Evolutionary conservation across 2,888 invertebrate genomes (phyloP).

Genomic region (Julus scanicus): DNA sequence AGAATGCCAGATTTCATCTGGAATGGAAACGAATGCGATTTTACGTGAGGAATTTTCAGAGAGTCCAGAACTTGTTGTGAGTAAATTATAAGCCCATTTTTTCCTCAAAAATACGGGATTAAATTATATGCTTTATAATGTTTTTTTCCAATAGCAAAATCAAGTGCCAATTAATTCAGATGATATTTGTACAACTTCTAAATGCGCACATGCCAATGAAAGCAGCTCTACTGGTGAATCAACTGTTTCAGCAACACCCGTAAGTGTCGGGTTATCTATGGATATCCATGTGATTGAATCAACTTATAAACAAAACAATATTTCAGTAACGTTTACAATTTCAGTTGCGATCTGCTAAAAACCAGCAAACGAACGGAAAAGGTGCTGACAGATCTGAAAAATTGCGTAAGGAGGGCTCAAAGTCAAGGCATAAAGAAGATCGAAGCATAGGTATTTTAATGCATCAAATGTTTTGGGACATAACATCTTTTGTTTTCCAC

Average conservation of each 20-base stretch:
- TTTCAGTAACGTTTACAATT: neutral
- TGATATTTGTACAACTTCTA: neutral
- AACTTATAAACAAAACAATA: neutral
- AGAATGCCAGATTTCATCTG: neutral
- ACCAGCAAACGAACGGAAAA: neutral
- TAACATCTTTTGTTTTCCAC: neutral
- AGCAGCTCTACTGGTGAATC: neutral
- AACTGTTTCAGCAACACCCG: neutral
- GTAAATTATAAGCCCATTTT: neutral
- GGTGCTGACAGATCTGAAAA: constrained; percentile 45
- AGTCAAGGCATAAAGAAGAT: constrained; percentile 56
- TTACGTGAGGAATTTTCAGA: neutral
- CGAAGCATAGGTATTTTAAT: constrained; percentile 46
- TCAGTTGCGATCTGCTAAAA: neutral
- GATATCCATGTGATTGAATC: neutral
- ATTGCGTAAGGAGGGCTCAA: constrained; percentile 38
- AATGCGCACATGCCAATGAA: constrained; percentile 1
- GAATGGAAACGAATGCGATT: neutral
- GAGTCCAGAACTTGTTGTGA: neutral
- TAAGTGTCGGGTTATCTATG: neutral
- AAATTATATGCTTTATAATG: neutral
- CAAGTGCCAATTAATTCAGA: constrained; percentile 22
- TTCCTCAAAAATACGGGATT: neutral
- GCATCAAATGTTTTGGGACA: neutral
- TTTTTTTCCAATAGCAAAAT: neutral